Base-by-base conservation (phyloP, 2,113 vertebrate genomes). In the Tragulus kanchil region DNA sequence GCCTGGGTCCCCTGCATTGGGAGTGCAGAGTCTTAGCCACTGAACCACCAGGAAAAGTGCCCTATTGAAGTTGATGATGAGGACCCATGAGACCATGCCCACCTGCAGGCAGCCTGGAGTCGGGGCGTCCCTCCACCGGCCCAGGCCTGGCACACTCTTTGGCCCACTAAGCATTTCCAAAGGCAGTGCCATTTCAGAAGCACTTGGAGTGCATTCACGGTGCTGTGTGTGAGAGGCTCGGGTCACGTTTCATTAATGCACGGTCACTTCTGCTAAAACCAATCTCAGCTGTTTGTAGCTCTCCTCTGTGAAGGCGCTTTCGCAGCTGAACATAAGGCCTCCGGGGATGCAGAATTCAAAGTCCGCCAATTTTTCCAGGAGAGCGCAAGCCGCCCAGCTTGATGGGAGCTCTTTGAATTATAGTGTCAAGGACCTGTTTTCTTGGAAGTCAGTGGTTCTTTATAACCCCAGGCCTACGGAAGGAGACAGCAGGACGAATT, bases 201-300 rank as follows among this genome's bases (percentile, higher is more conserved):
- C 28, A 23, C 19, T 79, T 19, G 14, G 2, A 5, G 5, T 23
- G n/a, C 19, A 16, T 75, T 61, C 15, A 1, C 3, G 0, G 15
- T 0, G 50, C n/a, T 31, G 48, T 65, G 5, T 61, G 45, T 45
- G 1, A 0, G 0, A 0, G 28, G 36, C 89, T 64, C 50, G 5
- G 31, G 15, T 73, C 0, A 0, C 1, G 42, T 89, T 79, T 36
- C 48, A 0, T 65, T 31, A 16, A 25, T 0, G 0, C 0, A 12
- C 23, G 48, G 81, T 92, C n/a, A 36, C 73, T 58, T 73, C 81
- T 73, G 42, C 81, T 42, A 59, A 73, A 45, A 79, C 93, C 25
- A 45, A 28, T 19, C 0, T 1, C 45, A 45, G 45, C 69, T 78
- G 6, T 67, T 62, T 2, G 9, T n/a, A 45, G 13, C 86, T 96